These are phyloP conservation scores for Pammene fasciana DNA, from an alignment of 2,888 invertebrate genomes.

Conservation along the genomic window DNA sequence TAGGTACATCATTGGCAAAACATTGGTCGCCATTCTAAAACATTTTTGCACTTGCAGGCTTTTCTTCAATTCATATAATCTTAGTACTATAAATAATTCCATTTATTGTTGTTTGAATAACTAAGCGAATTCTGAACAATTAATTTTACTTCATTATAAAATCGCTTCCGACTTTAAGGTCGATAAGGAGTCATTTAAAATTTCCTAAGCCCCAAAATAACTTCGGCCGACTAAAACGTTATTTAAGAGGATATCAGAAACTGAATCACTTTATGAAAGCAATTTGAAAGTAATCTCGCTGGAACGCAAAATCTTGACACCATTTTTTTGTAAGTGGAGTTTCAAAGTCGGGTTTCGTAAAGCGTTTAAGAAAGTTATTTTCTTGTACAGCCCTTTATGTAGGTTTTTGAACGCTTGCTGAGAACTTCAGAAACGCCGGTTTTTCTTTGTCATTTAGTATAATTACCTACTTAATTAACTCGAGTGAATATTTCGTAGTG, in stretches of 20 bases:
- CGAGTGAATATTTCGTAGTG: too few relatives aligned
- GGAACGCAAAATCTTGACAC: slow-evolving; percentile 36
- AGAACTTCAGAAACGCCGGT: too few relatives aligned
- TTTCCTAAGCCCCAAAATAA: slow-evolving; percentile 23
- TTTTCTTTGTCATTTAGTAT: background rate
- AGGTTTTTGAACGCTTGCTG: background rate
- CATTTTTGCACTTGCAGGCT: too few relatives aligned
- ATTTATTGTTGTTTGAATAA: background rate
- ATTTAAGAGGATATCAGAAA: slow-evolving; percentile 37
- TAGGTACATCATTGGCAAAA: too few relatives aligned
- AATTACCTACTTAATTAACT: background rate
- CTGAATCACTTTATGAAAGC: slow-evolving; percentile 38
- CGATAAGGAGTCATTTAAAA: slow-evolving; percentile 24
- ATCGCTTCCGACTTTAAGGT: slow-evolving; percentile 15
- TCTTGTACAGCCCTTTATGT: background rate
- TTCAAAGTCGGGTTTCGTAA: slow-evolving; percentile 8
- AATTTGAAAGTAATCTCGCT: slow-evolving; percentile 37
- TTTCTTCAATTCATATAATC: too few relatives aligned
- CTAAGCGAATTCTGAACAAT: slow-evolving; percentile 12
- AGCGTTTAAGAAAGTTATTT: slow-evolving; percentile 5
- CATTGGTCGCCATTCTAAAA: too few relatives aligned
- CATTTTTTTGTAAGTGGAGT: slow-evolving; percentile 15
- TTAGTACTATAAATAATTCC: too few relatives aligned
- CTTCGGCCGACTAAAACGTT: slow-evolving; percentile 33
- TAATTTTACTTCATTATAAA: slow-evolving; percentile 24